Evolutionary conservation across 53 echinoderm and acorn worm species (phyloP).

Genomic region (Holothuria leucospilota): DNA sequence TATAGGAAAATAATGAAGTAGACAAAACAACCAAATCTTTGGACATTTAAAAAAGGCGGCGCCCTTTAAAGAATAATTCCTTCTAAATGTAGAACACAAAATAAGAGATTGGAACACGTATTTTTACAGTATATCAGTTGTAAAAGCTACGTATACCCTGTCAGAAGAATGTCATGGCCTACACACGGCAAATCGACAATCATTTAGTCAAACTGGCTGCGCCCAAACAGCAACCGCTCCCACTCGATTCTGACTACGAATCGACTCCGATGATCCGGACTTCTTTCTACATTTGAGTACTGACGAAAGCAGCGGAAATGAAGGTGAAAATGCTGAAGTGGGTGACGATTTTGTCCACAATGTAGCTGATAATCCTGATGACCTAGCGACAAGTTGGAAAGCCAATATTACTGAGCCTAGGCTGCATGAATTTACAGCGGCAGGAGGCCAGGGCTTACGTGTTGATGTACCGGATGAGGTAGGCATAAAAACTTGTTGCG

Average conservation of each 20-base stretch:
- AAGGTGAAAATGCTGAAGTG: neutral
- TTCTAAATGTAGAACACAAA: too few relatives aligned
- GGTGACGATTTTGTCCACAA: conserved; percentile 3
- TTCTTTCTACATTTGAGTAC: neutral
- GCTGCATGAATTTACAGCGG: neutral
- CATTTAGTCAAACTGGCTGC: neutral
- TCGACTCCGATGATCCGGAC: neutral
- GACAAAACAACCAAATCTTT: too few relatives aligned
- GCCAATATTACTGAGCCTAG: neutral
- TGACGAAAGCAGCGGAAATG: neutral
- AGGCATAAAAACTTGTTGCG: neutral
- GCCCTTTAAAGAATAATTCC: too few relatives aligned
- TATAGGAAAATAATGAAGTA: too few relatives aligned
- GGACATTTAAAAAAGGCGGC: too few relatives aligned
- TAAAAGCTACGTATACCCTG: too few relatives aligned
- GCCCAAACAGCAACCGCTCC: neutral
- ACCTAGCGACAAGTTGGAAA: neutral
- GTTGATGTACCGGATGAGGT: neutral
- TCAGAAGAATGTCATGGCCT: neutral
- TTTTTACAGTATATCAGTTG: too few relatives aligned
- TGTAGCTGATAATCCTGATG: neutral
- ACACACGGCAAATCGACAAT: neutral
- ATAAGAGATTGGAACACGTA: too few relatives aligned
- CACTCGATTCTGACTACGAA: neutral
- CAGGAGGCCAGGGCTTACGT: neutral